Percentiles rank a stretch among this genome's conserved stretches.
Evolutionary conservation across 2,113 vertebrate genomes (phyloP).

Genomic region (Apteryx mantelli): DNA sequence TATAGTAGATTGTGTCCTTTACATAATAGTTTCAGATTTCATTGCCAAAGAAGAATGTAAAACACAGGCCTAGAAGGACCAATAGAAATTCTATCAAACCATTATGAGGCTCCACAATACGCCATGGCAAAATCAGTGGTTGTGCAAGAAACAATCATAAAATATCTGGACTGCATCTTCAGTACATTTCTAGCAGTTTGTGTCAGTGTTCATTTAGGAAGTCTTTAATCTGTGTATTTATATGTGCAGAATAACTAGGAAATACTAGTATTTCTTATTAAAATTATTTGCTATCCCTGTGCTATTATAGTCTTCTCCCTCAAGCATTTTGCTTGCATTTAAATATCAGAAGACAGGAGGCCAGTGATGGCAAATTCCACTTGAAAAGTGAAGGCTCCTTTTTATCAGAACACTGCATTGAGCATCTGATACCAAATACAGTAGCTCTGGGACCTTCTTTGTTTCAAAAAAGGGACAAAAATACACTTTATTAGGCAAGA

Average conservation of each 20-base stretch:
- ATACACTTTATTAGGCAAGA: not conserved
- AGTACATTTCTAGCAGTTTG: not conserved
- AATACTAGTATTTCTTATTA: not conserved
- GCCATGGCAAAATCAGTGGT: constrained; percentile 17
- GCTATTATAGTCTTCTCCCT: not conserved
- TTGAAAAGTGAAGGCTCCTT: not conserved
- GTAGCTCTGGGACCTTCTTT: not conserved
- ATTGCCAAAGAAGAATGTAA: not conserved
- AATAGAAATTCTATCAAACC: not conserved
- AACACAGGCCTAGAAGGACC: not conserved
- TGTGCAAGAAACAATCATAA: constrained; percentile 22
- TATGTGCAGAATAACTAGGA: not conserved
- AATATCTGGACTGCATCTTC: not conserved
- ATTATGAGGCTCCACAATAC: not conserved
- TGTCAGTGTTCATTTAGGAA: not conserved
- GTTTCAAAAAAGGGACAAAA: not conserved
- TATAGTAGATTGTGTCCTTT: not conserved
- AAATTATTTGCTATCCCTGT: not conserved
- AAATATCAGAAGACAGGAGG: not conserved
- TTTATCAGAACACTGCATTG: not conserved
- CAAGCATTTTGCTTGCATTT: not conserved
- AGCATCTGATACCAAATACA: not conserved
- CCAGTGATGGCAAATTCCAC: not conserved
- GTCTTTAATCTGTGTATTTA: constrained; percentile 4
- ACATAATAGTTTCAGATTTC: not conserved